These are phyloP conservation scores for Dinomys branickii DNA, from an alignment of 2,113 vertebrate genomes.

Conservation along the genomic window DNA sequence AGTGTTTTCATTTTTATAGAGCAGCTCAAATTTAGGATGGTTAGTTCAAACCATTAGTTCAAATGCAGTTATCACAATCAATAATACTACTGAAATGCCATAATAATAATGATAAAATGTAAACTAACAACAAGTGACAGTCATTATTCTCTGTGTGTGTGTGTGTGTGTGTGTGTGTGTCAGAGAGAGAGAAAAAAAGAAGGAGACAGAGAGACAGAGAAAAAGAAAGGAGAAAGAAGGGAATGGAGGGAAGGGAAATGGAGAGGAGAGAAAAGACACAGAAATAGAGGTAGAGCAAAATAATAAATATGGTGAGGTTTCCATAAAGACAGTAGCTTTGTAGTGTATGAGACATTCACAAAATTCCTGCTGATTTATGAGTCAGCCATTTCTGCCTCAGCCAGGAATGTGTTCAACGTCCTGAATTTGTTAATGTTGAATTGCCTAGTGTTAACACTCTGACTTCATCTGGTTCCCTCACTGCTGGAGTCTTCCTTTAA, in stretches of 20 bases:
- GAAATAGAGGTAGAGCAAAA: neutral
- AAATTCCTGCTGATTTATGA: constrained; percentile 70
- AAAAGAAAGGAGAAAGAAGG: neutral
- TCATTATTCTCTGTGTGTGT: neutral
- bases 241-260: neutral
- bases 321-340: constrained; percentile 56
- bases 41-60: too few species aligned
- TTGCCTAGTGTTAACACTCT: neutral
- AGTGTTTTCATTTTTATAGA: constrained; percentile 39
- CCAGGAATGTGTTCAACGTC: constrained; percentile 5
- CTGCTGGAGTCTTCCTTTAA: constrained; percentile 17
- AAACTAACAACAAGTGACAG: constrained; percentile 16
- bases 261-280: neutral
- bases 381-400: constrained; percentile 26
- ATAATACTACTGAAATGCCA: constrained; percentile 24
- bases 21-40: neutral
- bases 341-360: constrained; percentile 26
- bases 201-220: too few species aligned
- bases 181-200: too few species aligned
- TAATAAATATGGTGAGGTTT: constrained; percentile 34
- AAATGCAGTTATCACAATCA: neutral
- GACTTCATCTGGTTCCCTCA: constrained; percentile 41
- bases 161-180: neutral
- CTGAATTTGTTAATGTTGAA: constrained; percentile 1
- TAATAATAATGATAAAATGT: constrained; percentile 60